phyloP scores from a whole-genome alignment of 2,113 vertebrate species.

The Charina bottae region DNA sequence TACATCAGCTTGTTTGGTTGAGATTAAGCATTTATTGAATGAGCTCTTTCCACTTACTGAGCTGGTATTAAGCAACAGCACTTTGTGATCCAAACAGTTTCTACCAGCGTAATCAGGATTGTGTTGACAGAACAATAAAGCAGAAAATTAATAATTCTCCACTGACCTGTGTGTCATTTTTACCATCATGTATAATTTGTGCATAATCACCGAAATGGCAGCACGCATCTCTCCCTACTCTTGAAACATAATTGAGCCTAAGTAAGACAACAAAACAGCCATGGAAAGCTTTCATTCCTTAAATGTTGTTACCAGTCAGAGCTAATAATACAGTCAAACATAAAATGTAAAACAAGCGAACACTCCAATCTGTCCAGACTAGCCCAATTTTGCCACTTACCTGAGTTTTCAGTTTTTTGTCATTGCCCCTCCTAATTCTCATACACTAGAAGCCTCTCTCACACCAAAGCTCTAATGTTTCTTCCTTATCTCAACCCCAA shows the following conservation, averaged over 20 bases:
- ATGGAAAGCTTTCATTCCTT: not conserved
- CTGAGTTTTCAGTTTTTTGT: not conserved
- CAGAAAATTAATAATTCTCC: not conserved
- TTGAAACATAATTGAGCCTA: not conserved
- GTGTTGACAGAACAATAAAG: not conserved
- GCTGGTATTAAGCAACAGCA: not conserved
- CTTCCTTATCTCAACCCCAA: not conserved
- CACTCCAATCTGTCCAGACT: not conserved
- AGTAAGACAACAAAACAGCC: not conserved
- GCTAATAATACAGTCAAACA: not conserved
- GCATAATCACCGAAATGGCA: not conserved
- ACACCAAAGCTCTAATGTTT: not conserved
- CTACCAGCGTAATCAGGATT: not conserved
- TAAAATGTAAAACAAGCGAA: not conserved
- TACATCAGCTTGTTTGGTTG: not conserved
- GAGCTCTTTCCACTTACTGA: not conserved
- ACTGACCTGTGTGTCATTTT: not conserved
- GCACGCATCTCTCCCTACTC: not conserved
- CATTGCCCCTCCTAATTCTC: not conserved
- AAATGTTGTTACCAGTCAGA: not conserved
- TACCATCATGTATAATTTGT: not conserved
- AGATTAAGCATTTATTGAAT: not conserved
- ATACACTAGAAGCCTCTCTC: not conserved
- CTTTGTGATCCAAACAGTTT: not conserved
- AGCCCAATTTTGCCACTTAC: not conserved